phyloP scores from a whole-genome alignment of 2,113 vertebrate genomes.

The Hippocampus mohnikei region DNA sequence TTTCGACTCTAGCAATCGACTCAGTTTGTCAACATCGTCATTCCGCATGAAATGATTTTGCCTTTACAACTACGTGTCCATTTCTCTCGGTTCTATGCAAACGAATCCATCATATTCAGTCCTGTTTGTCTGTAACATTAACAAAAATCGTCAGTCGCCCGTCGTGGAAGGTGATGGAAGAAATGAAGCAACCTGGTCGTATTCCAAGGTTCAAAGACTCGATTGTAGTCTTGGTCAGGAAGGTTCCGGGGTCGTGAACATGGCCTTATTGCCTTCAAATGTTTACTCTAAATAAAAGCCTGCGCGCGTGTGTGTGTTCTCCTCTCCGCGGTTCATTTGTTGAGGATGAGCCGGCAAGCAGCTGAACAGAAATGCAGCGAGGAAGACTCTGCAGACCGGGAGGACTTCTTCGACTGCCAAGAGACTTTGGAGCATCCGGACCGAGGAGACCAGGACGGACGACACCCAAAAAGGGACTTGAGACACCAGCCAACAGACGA shows the following conservation, averaged over 20 bases:
- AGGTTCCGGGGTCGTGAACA: background rate
- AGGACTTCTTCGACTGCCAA: constrained; percentile 58
- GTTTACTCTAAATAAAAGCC: background rate
- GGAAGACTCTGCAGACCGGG: constrained; percentile 29
- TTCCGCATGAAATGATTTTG: background rate
- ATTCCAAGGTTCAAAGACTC: no score
- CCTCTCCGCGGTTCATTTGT: background rate
- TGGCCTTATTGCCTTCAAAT: background rate
- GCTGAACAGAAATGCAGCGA: background rate
- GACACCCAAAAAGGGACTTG: background rate
- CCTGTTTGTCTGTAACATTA: background rate
- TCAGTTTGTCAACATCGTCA: background rate
- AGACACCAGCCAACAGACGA: background rate
- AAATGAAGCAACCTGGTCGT: no score
- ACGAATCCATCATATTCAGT: background rate
- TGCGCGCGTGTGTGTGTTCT: background rate
- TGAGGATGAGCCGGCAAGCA: constrained; percentile 44
- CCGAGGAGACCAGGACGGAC: background rate
- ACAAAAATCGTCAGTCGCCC: background rate
- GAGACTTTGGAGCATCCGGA: constrained; percentile 33
- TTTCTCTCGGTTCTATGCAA: background rate
- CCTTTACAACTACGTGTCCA: background rate
- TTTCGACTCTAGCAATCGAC: background rate
- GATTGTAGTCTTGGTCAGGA: background rate
- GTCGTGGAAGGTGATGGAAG: background rate